Percentiles rank a stretch among this genome's conserved stretches.
phyloP scores from a whole-genome alignment of 2,113 vertebrate species.

The Xenus cinereus region DNA sequence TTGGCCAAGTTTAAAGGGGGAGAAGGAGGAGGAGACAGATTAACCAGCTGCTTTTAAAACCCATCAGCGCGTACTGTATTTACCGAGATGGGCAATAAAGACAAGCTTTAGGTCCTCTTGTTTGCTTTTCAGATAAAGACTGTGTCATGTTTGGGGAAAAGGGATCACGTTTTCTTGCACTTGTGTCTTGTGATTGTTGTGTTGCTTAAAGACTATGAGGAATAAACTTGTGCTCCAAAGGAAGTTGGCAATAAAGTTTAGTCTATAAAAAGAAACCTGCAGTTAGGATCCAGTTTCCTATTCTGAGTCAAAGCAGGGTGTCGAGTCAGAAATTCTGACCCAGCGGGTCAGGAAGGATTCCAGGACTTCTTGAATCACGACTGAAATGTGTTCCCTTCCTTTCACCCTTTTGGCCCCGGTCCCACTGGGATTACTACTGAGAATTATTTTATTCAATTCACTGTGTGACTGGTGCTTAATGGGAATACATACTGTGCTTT shows the following conservation, averaged over 20 bases:
- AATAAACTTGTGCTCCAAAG: constrained; percentile 62
- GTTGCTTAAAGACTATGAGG: constrained; percentile 50
- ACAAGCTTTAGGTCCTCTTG: not conserved
- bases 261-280: constrained; percentile 80
- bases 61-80: constrained; percentile 39
- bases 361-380: constrained; percentile 71
- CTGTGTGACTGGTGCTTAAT: constrained; percentile 16
- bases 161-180: not conserved
- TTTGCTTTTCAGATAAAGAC: constrained; percentile 27
- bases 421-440: constrained; percentile 52
- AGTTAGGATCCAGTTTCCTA: constrained; percentile 76
- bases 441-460: constrained; percentile 1
- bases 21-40: constrained; percentile 58
- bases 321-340: constrained; percentile 77
- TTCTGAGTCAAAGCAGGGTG: constrained; percentile 74
- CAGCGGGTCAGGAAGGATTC: constrained; percentile 74
- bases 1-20: constrained; percentile 63
- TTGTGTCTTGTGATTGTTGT: constrained; percentile 14
- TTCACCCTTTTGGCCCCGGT: constrained; percentile 35
- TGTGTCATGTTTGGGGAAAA: not conserved
- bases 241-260: constrained; percentile 75
- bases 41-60: constrained; percentile 58
- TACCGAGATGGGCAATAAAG: not conserved
- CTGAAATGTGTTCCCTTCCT: constrained; percentile 43
- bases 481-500: not conserved